Percentiles rank a stretch among this genome's conserved stretches.
phyloP scores from a whole-genome alignment of 2,888 invertebrate species.

The Fragum whitleyi region DNA sequence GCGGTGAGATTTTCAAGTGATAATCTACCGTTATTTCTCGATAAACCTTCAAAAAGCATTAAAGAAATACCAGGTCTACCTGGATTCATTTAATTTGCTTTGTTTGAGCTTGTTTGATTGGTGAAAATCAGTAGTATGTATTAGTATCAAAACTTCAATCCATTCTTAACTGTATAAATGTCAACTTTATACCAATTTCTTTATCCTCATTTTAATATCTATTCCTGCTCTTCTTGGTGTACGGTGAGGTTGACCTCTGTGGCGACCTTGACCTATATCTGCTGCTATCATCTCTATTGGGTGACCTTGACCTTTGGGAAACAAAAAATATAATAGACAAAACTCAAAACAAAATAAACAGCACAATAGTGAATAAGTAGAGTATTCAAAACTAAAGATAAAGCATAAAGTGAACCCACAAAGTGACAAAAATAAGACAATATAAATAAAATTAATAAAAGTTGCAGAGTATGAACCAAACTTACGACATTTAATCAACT shows the following conservation, averaged over 20 bases:
- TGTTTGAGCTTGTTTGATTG: no score
- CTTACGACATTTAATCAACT: no score
- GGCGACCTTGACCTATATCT: constrained; percentile 57
- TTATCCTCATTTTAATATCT: constrained; percentile 46
- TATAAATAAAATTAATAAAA: no score
- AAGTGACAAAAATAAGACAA: no score
- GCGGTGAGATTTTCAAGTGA: no score
- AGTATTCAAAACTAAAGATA: no score
- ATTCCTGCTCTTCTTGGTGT: constrained; percentile 50
- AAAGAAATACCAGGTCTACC: no score
- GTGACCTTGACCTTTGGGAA: constrained; percentile 69
- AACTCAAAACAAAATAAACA: constrained; percentile 29
- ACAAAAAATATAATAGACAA: constrained; percentile 45
- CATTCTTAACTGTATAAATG: background rate
- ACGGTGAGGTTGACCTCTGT: constrained; percentile 46
- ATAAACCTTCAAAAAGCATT: no score
- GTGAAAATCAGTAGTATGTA: background rate
- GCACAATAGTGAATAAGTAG: background rate
- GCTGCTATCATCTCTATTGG: constrained; percentile 30
- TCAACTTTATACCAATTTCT: constrained; percentile 3
- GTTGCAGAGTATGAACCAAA: no score
- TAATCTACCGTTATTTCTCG: no score
- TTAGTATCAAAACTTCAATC: background rate
- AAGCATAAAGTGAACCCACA: no score
- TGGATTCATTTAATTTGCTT: no score